Evolutionary conservation across 2,888 invertebrate genomes (phyloP).

Genomic region (Baccha elongata): DNA sequence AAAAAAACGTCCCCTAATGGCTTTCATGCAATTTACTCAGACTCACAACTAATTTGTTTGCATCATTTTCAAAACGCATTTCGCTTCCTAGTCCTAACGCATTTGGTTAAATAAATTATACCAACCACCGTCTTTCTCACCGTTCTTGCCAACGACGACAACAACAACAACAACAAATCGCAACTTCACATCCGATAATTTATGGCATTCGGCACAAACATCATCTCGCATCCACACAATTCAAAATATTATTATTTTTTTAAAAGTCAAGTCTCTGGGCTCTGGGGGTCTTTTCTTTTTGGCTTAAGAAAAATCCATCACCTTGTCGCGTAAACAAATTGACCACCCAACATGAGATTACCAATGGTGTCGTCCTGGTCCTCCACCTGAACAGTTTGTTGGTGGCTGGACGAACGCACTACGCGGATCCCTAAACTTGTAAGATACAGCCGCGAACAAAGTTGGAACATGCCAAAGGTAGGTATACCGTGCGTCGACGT

Average conservation of each 20-base stretch:
- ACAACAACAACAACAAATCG: conserved; percentile 54
- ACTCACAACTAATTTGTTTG: conserved; percentile 43
- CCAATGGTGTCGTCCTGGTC: conserved; percentile 63
- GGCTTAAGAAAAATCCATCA: conserved; percentile 67
- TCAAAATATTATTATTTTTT: conserved; percentile 66
- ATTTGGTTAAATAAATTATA: conserved; percentile 53
- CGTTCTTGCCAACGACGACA: neutral
- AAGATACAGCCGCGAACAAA: conserved; percentile 42
- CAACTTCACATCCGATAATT: conserved; percentile 69
- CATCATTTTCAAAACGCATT: conserved; percentile 41
- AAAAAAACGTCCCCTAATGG: conserved; percentile 12
- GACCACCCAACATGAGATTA: conserved; percentile 74
- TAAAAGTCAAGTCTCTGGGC: conserved; percentile 1
- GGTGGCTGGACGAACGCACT: conserved; percentile 34
- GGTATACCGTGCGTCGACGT: conserved; percentile 25
- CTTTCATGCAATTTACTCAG: conserved; percentile 6
- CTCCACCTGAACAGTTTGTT: conserved; percentile 2
- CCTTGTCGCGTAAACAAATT: conserved; percentile 74
- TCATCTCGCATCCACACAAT: conserved; percentile 66
- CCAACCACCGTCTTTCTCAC: conserved; percentile 1
- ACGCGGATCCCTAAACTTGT: conserved; percentile 46
- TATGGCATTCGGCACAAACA: conserved; percentile 69
- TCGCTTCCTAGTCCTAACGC: conserved; percentile 56
- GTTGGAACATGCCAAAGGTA: conserved; percentile 45
- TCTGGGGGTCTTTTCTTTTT: conserved; percentile 47